Evolutionary conservation across 2,888 invertebrate species (phyloP).

Genomic region (Cataglyphis cursor): DNA sequence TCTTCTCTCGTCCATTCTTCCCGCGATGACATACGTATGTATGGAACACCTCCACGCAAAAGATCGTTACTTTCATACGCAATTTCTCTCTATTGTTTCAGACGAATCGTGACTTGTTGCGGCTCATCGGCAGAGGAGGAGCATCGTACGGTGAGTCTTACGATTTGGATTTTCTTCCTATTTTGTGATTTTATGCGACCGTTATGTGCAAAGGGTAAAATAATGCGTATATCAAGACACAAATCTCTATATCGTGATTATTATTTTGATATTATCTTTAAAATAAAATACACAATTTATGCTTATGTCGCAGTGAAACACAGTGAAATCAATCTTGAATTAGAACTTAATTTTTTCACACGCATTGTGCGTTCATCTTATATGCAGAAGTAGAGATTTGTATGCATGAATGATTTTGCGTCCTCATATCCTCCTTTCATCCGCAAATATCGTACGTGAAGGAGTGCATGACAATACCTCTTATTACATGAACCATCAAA

Average conservation of each 20-base stretch:
- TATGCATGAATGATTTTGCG: conserved; percentile 27
- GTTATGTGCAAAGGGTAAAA: neutral
- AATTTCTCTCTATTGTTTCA: conserved; percentile 71
- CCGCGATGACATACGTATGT: neutral
- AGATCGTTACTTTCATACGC: conserved; percentile 55
- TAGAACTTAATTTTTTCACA: neutral
- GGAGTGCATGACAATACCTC: conserved; percentile 30
- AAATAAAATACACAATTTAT: neutral
- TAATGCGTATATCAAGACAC: neutral
- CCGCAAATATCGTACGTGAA: conserved; percentile 30
- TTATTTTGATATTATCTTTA: neutral
- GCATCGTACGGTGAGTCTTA: conserved; percentile 59
- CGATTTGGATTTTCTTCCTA: neutral
- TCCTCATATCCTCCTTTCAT: conserved; percentile 35
- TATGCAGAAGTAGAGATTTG: conserved; percentile 9
- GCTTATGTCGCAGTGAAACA: neutral
- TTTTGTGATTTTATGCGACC: neutral
- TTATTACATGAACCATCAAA: neutral
- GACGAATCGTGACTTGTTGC: conserved; percentile 63
- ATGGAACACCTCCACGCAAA: neutral
- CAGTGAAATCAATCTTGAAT: neutral
- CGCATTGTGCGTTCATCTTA: conserved; percentile 2
- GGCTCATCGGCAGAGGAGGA: neutral
- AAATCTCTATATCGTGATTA: neutral
- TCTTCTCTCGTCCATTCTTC: neutral